phyloP scores from a whole-genome alignment of 2,888 invertebrate genomes.

The Cephus sareptanus region DNA sequence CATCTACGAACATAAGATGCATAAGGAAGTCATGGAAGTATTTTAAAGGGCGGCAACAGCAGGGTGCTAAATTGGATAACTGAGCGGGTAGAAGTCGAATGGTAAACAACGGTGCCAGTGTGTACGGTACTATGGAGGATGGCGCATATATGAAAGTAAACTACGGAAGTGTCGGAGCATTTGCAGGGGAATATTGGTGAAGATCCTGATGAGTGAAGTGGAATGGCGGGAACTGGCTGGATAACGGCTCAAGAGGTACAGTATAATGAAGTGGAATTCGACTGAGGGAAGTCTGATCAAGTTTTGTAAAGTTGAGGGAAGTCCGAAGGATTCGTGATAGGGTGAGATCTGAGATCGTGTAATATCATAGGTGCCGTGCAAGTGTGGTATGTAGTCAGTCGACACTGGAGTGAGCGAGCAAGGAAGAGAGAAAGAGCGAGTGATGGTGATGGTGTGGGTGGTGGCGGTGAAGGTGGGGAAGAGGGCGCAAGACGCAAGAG shows the following conservation, averaged over 20 bases:
- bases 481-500: not conserved
- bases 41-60: not conserved
- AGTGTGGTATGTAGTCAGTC: not conserved
- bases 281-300: not conserved
- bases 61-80: not conserved
- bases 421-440: not conserved
- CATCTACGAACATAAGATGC: not conserved
- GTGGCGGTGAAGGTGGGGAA: not conserved
- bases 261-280: conserved; percentile 4
- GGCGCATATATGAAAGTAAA: not conserved
- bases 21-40: not conserved
- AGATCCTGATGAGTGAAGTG: not conserved
- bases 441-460: not conserved
- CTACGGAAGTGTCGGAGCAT: not conserved
- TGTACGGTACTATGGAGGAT: not conserved
- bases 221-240: not conserved
- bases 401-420: not conserved
- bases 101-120: not conserved
- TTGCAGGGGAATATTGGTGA: not conserved
- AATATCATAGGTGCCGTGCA: not conserved
- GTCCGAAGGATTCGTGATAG: not conserved
- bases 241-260: not conserved
- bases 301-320: not conserved
- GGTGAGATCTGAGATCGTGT: not conserved
- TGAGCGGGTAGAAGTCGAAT: not conserved